phyloP scores from a whole-genome alignment of 2,888 invertebrate genomes.

The Nomada lathburiana region DNA sequence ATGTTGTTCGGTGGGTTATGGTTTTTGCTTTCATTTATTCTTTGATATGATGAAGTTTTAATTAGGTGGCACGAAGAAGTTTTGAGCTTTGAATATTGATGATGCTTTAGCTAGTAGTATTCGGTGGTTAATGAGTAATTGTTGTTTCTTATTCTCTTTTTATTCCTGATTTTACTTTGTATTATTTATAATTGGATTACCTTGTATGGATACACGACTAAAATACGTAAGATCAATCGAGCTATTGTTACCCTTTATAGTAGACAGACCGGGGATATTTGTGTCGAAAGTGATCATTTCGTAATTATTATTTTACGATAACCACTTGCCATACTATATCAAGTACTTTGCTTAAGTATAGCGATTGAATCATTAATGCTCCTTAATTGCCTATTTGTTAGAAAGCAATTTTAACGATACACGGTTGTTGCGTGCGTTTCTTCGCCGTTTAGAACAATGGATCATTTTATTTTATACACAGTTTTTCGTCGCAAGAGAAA shows the following conservation, averaged over 20 bases:
- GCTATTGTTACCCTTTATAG: not conserved
- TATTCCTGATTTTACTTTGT: no score
- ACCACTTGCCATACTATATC: not conserved
- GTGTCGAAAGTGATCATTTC: not conserved
- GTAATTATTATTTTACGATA: slow-evolving; percentile 7
- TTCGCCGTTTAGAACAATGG: not conserved
- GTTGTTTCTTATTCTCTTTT: no score
- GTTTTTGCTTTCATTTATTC: no score
- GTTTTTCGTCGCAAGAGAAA: no score
- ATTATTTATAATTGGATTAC: no score
- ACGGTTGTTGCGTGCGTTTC: not conserved
- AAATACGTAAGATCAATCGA: not conserved
- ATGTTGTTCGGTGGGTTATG: no score
- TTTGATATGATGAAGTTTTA: no score
- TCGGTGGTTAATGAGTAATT: no score
- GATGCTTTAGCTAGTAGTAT: no score
- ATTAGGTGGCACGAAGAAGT: no score
- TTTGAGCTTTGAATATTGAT: no score
- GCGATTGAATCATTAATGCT: not conserved
- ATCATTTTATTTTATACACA: no score
- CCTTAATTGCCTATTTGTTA: slow-evolving; percentile 7
- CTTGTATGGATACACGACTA: not conserved
- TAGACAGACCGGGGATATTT: not conserved
- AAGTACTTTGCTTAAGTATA: not conserved
- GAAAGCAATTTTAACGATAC: not conserved